Evolutionary conservation across 2,888 invertebrate genomes (phyloP), one percentile per base, ranked within the genome.

Genomic region (Nomada fucata): DNA sequence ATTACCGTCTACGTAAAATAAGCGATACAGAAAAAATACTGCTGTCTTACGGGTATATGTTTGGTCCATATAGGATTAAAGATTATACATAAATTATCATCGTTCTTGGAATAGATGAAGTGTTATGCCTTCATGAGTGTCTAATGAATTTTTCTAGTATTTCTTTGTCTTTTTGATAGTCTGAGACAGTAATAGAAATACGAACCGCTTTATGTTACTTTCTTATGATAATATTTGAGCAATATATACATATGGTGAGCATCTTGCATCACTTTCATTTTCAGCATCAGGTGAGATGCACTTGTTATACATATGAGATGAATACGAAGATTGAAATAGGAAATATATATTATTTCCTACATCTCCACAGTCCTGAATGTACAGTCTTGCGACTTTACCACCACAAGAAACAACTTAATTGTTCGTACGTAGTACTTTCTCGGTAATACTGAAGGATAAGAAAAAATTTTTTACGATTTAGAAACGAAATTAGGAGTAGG

Each of bases 41-140:
- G 36, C 67, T 70, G 47, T 67, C 71, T 82, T n/a, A 29, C 18
- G 13, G 13, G 36, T 47, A 53, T 15, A 26, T 64, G 55, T 71
- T 61, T 78, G 82, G 83, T 73, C 83, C 83, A 83, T 78, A 78
- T 70, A 71, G 82, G 82, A 85, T 84, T 85, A 76, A 79, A 69
- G 68, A 77, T 71, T 84, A 84, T 84, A 84, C 64, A 83, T 84
- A 83, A 83, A 80, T 44, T 75, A 59, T 65, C 23, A 77, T 20
- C 52, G 68, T 74, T 80, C 69, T 80, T 80, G 68, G 69, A 75
- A 71, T 77, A 77, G 74, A 80, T 36, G 53, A 67, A 60, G 50
- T 74, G 69, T 70, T 59, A 76, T 52, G 47, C 59, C 72, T 71
- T 67, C 42, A 64, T 57, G 61, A 53, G 65, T 65, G 57, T 60